Base-by-base conservation (phyloP, 64 coral and sea anemone genomes). In the Actinia tenebrosa region DNA sequence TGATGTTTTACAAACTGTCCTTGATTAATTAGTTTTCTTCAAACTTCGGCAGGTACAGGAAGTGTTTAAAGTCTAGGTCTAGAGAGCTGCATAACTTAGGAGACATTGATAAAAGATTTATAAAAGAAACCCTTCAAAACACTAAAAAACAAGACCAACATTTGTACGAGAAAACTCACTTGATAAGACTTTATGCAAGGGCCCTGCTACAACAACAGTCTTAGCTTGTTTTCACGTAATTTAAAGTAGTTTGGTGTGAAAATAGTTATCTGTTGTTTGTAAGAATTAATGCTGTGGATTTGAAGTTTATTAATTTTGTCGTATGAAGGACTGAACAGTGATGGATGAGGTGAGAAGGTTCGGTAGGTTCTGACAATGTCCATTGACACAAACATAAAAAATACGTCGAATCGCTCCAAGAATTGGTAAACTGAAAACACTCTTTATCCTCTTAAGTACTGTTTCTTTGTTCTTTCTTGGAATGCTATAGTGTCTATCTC, bases 61-160 rank as follows among this genome's bases (percentile, higher is more conserved):
- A 81, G 50, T 23, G 14, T 81, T 81, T 81, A 75, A 81, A 81
- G 79, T 53, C 43, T 53, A 53, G 79, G 44, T 50, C 43, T 81
- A 53, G 50, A 81, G 79, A 81, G 46, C 50, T 81, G 18, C 79
- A 81, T 81, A 81, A 75, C 69, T 75, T 42, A 14, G 56, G 15
- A 75, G 27, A 75, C n/a, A 75, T 75, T 42, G 69, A 75, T 75
- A 75, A 75, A 75, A 43, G 69, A 75, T 10, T 75, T 75, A 1
- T 42, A 27, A 9, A 75, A 75, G 69, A 42, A 75, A 42, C 19
- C 26, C 11, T 10, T 1, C 13, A 30, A 30, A 15, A 25, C 69
- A 75, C 9, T 27, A 26, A 37, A 1, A 68, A 27, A 72, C 5
- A 72, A 75, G 25, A 27, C 69, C 15, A 30, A 30, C 2, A 42